Evolutionary conservation across 2,113 vertebrate species (phyloP), one percentile per base, ranked within the genome.

Genomic region (Ctenomys sociabilis): DNA sequence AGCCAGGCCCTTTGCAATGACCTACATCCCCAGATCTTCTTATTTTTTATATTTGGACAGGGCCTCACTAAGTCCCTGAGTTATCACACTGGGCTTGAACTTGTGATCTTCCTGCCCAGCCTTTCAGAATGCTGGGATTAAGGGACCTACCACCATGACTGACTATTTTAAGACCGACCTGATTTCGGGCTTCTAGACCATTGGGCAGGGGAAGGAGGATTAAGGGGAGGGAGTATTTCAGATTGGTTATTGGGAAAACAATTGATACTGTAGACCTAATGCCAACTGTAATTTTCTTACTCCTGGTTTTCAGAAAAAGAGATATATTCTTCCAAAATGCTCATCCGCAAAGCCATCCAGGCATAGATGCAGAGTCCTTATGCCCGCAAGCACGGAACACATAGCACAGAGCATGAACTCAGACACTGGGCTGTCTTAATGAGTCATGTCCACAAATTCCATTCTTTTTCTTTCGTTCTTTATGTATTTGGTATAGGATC

Each of bases 291-390:
- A 37, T 9, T 64, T 59, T 93, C 91, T 91, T 66, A 61, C 86
- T 95, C 81, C 73, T 80, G 37, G 22, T 64, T 9, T 87, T 89
- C 49, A 86, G 21, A 90, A 57, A 19, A 95, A 80, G 45, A 91
- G 26, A 68, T 85, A 19, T 19, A 63, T 63, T 90, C 4, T n/a
- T 70, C 21, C 68, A 70, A 1, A 82, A 66, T 57, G 70, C 30
- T 40, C 59, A 54, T 59, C 80, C 32, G 61, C 17, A 24, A 85
- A 63, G 26, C 9, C 61, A 63, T 63, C 61, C 8, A 5, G 19
- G 95, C 24, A 35, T 63, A 90, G 2, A 61, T 26, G 52, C 7
- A 32, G 4, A 40, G 64, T 0, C 9, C 45, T 14, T 52, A 24
- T 24, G 22, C 57, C 59, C 22, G 57, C 59, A 4, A 43, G 21